Percentiles rank a stretch among this genome's conserved stretches.
These are phyloP conservation scores for Brachyistius frenatus DNA, from an alignment of 2,113 vertebrate genomes.

Conservation along the genomic window DNA sequence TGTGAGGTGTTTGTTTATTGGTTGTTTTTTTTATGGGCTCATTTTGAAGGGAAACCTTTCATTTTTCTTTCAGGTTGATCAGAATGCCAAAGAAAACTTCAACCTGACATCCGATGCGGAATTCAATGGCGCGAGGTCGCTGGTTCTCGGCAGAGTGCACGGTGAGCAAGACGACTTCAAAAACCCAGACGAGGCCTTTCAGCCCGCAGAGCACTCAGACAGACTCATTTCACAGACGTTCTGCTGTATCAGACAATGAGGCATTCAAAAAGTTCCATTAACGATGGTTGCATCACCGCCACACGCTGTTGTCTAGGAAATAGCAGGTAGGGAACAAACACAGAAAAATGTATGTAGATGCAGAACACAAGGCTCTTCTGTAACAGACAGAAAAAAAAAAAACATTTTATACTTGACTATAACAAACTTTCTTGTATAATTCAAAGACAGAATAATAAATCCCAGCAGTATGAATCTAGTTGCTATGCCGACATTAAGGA, in stretches of 20 bases:
- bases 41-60: conserved; percentile 29
- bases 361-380: too few relatives aligned
- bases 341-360: too few relatives aligned
- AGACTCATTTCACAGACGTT: conserved; percentile 3
- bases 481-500: too few relatives aligned
- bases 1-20: too few relatives aligned
- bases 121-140: conserved; percentile 88
- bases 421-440: too few relatives aligned
- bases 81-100: conserved; percentile 85
- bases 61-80: conserved; percentile 86
- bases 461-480: too few relatives aligned
- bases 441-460: too few relatives aligned
- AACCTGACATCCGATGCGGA: conserved; percentile 88
- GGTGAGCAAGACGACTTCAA: conserved; percentile 81
- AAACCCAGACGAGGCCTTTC: conserved; percentile 5
- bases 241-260: conserved; percentile 8
- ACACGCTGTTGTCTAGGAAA: too few relatives aligned
- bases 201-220: conserved; percentile 11
- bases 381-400: too few relatives aligned
- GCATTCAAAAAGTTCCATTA: not conserved
- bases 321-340: too few relatives aligned
- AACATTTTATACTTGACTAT: too few relatives aligned
- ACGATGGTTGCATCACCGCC: too few relatives aligned
- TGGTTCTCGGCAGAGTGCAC: conserved; percentile 89
- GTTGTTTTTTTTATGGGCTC: not conserved